Evolutionary conservation across 2,888 invertebrate species (phyloP), one percentile per base, ranked within the genome.

Genomic region (Rhingia rostrata): DNA sequence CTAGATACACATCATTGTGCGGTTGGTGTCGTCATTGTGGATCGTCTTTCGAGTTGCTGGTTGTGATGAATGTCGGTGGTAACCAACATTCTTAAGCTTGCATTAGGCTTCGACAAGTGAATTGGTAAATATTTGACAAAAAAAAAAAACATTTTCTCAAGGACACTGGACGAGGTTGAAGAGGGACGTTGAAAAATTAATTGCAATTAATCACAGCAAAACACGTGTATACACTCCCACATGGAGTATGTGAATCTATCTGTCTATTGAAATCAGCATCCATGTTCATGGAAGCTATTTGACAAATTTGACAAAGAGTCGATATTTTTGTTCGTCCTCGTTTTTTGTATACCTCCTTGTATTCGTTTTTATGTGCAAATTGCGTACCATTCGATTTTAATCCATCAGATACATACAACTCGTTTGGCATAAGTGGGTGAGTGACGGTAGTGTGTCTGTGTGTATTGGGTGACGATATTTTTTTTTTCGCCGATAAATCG

Each of bases 161-260:
- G 4, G 33, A 14, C 2, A 10, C 9, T 14, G 39, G 49, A 47
- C 9, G 37, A 33, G 53, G 45, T 39, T 43, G 7, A 66, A 43
- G 32, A n/a, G 33, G 43, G 69, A 61, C 33, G 69, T 51, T 84
- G 80, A 80, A 70, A 84, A 84, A 84, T 84, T 84, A 80, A 80
- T 75, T 80, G 84, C 74, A 64, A 84, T 84, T 84, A 84, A 84
- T 84, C 69, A 67, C 22, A 43, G 74, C 64, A 51, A 45, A 69
- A 56, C 14, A 35, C 53, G 37, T 37, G 22, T 49, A 67, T 43
- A 43, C 33, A 78, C 43, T 32, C 53, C n/a, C 35, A 47, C 56
- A 53, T 60, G 51, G 56, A 60, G 53, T 35, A 60, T 53, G 22
- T 72, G 12, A 22, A 10, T 45, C 37, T 35, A 14, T 14, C 32